Percentiles rank a stretch among this genome's conserved stretches.
Evolutionary conservation across 2,888 invertebrate genomes (phyloP).

Genomic region (Agrochola lota): DNA sequence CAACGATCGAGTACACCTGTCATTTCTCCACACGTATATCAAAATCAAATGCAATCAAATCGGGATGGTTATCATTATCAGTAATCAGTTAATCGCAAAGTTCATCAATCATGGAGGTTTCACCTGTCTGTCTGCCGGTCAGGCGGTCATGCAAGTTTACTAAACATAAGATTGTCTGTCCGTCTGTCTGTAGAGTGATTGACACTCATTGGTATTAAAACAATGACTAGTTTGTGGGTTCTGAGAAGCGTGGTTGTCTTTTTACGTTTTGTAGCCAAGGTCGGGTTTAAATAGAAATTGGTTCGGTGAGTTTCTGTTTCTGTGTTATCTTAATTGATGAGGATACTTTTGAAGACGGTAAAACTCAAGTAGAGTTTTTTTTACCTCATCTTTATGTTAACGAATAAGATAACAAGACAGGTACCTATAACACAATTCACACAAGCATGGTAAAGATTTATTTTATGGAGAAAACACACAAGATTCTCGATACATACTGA

Average conservation of each 20-base stretch:
- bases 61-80: conserved; percentile 37
- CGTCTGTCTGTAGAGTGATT: conserved; percentile 34
- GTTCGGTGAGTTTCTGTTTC: background rate
- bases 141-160: conserved; percentile 44
- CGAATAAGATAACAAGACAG: background rate
- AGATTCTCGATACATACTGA: background rate
- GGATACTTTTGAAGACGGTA: background rate
- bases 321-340: background rate
- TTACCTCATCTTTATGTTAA: background rate
- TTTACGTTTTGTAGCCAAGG: conserved; percentile 13
- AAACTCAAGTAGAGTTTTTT: background rate
- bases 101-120: conserved; percentile 58
- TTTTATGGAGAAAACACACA: background rate
- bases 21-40: conserved; percentile 10
- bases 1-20: conserved; percentile 20
- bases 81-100: conserved; percentile 14
- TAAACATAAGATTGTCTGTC: conserved; percentile 46
- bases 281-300: background rate
- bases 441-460: background rate
- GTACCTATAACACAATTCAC: background rate
- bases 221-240: conserved; percentile 49
- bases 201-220: conserved; percentile 44
- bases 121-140: conserved; percentile 31
- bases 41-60: conserved; percentile 41
- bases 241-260: conserved; percentile 24